Evolutionary conservation across 1,140 invertebrate species (phyloP).

Genomic region (Penaeus vannamei): DNA sequence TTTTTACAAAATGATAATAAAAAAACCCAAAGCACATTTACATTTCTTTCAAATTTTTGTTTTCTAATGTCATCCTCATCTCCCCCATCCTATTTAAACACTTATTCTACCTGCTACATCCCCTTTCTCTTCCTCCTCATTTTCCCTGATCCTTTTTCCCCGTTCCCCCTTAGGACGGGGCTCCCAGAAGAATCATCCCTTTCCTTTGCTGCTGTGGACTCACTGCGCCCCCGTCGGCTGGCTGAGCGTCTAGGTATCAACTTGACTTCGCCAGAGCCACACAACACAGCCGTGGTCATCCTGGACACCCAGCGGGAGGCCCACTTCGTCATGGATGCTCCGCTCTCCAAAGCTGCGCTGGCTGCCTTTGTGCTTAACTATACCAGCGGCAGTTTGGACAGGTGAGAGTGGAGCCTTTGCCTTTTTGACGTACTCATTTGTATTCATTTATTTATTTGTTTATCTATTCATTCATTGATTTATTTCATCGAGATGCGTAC

Average conservation of each 20-base stretch:
- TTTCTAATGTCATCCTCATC: no score
- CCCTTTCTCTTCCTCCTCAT: no score
- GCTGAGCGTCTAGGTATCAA: conserved; percentile 45
- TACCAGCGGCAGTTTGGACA: conserved; percentile 40
- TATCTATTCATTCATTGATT: no score
- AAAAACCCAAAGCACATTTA: no score
- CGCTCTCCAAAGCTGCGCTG: conserved; percentile 45
- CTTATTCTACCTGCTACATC: neutral
- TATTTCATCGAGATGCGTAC: no score
- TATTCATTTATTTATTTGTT: no score
- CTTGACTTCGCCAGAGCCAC: conserved; percentile 40
- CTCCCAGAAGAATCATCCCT: conserved; percentile 43
- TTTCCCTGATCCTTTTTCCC: neutral
- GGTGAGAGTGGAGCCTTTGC: conserved; percentile 6
- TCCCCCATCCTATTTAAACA: no score
- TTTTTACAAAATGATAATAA: no score
- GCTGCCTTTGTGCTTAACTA: conserved; percentile 56
- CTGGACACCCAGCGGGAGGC: conserved; percentile 45
- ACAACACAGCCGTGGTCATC: conserved; percentile 50
- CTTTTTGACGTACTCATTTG: neutral
- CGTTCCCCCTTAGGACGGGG: conserved; percentile 22
- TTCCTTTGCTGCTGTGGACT: conserved; percentile 52
- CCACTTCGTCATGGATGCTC: conserved; percentile 58
- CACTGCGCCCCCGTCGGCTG: conserved; percentile 41
- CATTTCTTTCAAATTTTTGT: no score